These are phyloP conservation scores for Eupithecia vulgata DNA, from an alignment of 2,888 invertebrate genomes.

Conservation along the genomic window DNA sequence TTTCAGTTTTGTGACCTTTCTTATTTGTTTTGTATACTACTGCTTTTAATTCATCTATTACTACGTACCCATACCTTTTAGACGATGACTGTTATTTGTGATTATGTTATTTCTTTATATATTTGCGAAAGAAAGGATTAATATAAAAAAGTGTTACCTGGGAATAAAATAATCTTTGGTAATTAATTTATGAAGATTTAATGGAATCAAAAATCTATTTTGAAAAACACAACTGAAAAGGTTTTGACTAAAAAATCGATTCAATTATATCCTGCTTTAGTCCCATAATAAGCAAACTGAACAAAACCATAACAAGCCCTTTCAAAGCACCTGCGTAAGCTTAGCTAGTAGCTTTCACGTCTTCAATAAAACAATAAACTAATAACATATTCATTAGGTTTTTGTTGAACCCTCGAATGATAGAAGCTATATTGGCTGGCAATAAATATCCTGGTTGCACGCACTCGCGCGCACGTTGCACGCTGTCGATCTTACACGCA, in stretches of 20 bases:
- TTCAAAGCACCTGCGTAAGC: constrained; percentile 16
- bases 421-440: constrained; percentile 69
- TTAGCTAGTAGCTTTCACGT: constrained; percentile 47
- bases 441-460: constrained; percentile 79
- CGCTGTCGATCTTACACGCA: constrained; percentile 70
- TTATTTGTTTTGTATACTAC: background rate
- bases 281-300: background rate
- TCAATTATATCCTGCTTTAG: too few relatives aligned
- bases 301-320: background rate
- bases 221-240: too few relatives aligned
- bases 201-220: too few relatives aligned
- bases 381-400: constrained; percentile 72
- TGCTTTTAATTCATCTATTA: too few relatives aligned
- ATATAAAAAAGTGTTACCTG: too few relatives aligned
- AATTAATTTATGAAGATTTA: too few relatives aligned
- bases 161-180: too few relatives aligned
- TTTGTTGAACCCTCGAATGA: constrained; percentile 71
- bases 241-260: background rate
- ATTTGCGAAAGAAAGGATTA: too few relatives aligned
- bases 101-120: too few relatives aligned
- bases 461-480: constrained; percentile 72
- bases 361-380: constrained; percentile 58
- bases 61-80: too few relatives aligned
- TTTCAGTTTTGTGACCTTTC: background rate
- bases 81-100: too few relatives aligned